Percentiles rank a stretch among this genome's conserved stretches.
Conservation (phyloP, 1,140 invertebrate genomes). For the Drosophila azteca region DNA sequence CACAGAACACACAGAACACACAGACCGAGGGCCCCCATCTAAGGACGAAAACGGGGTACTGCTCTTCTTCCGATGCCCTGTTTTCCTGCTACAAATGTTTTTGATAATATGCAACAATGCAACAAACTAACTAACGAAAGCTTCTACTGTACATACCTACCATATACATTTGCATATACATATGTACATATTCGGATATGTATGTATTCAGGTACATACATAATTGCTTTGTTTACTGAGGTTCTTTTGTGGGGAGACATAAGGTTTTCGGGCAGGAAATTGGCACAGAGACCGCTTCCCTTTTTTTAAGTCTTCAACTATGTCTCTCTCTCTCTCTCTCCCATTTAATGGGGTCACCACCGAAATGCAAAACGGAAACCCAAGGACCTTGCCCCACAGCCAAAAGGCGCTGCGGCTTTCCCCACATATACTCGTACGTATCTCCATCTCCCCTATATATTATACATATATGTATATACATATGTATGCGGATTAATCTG, state of each 20-base stretch:
- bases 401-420: constrained; percentile 26
- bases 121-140: constrained; percentile 57
- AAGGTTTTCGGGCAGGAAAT: constrained; percentile 19
- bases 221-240: constrained; percentile 49
- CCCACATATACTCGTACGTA: constrained; percentile 7
- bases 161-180: constrained; percentile 2
- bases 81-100: constrained; percentile 61
- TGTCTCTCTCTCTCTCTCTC: not conserved
- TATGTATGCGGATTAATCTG: constrained; percentile 46
- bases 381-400: constrained; percentile 49
- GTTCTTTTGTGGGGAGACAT: not conserved
- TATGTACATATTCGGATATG: constrained; percentile 19
- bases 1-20: not conserved
- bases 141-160: constrained; percentile 11
- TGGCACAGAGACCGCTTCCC: constrained; percentile 26
- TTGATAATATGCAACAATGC: constrained; percentile 75
- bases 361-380: constrained; percentile 44
- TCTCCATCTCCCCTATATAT: not conserved
- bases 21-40: too few species aligned
- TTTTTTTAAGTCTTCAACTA: constrained; percentile 15
- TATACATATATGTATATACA: too few species aligned
- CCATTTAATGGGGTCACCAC: constrained; percentile 27
- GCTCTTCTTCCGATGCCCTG: constrained; percentile 15
- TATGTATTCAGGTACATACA: constrained; percentile 39
- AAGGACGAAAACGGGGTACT: constrained; percentile 7